Conservation (phyloP, 2,113 vertebrate species). For the Hystrix cristata region DNA sequence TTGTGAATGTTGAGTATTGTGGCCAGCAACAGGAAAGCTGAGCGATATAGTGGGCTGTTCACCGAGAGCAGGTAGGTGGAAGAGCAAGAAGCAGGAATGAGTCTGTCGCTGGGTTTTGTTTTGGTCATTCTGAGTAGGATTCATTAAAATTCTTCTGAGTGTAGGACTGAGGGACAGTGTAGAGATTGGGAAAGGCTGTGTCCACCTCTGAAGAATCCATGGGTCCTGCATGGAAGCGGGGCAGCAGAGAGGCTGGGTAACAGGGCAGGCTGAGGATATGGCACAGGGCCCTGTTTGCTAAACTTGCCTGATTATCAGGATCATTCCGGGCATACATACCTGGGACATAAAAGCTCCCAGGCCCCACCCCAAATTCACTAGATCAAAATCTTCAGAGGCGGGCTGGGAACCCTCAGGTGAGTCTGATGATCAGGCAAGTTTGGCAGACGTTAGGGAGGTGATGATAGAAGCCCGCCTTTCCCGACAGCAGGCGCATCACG, state of each 20-base stretch:
- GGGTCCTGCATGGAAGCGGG: background rate
- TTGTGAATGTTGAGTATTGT: background rate
- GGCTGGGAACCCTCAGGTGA: background rate
- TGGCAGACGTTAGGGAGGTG: background rate
- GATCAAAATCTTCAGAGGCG: background rate
- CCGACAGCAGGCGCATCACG: background rate
- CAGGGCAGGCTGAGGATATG: background rate
- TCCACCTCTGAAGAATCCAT: background rate
- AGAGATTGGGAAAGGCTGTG: background rate
- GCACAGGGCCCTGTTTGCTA: background rate
- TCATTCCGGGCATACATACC: too few relatives aligned
- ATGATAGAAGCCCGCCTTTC: background rate
- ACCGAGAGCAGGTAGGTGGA: background rate
- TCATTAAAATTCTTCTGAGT: background rate
- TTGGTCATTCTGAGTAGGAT: background rate
- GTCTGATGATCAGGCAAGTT: background rate
- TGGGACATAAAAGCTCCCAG: background rate
- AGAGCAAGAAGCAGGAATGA: background rate
- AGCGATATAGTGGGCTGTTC: background rate
- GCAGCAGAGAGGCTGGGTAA: background rate
- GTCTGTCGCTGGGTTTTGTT: background rate
- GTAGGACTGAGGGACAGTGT: background rate
- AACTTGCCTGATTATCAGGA: background rate
- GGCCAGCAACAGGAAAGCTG: background rate
- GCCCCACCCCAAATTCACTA: background rate